Evolutionary conservation across 2,797 vertebrate species (phyloP).

Genomic region (Epinephelus awoara): DNA sequence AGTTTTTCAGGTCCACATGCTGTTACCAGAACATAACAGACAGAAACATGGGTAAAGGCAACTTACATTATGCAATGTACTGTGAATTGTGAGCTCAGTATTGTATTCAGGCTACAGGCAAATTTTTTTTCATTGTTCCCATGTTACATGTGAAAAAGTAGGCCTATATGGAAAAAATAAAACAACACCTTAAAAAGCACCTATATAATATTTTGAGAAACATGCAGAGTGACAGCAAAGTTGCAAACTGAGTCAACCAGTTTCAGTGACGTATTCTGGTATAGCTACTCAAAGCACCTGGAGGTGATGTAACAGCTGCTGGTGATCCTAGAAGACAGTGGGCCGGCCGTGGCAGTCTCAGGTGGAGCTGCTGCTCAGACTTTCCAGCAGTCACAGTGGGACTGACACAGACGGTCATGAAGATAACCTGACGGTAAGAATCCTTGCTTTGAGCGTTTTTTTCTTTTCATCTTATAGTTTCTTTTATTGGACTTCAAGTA

Average conservation of each 20-base stretch:
- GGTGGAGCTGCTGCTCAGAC: constrained; percentile 56
- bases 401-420: constrained; percentile 44
- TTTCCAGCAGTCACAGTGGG: constrained; percentile 30
- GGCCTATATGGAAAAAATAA: background rate
- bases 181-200: background rate
- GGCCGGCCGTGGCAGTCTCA: constrained; percentile 50
- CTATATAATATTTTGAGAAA: no score
- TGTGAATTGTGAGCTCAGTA: background rate
- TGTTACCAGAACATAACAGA: background rate
- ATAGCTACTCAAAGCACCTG: background rate
- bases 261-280: background rate
- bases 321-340: constrained; percentile 42
- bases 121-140: background rate
- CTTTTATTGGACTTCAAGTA: background rate
- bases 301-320: constrained; percentile 38
- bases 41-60: background rate
- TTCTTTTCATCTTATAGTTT: background rate
- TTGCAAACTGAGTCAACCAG: background rate
- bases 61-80: background rate
- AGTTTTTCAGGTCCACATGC: background rate
- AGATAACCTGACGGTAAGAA: constrained; percentile 65
- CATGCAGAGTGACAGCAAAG: background rate
- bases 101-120: background rate
- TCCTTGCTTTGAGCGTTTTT: background rate
- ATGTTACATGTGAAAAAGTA: background rate